Conservation (phyloP, 2,888 invertebrate genomes). For the Melieria omissa region DNA sequence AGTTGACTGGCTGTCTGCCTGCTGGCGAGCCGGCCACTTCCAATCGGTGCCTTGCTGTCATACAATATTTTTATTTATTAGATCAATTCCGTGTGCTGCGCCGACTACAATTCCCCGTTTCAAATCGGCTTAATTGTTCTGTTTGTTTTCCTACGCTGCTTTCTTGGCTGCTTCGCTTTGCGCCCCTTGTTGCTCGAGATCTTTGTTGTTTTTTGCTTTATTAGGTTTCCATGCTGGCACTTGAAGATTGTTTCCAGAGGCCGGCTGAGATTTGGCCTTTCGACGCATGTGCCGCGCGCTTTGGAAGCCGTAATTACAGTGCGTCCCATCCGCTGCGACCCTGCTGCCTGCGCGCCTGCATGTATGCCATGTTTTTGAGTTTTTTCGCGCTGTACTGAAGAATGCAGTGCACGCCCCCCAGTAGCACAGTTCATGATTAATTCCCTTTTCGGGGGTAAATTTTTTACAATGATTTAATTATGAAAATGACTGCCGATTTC, state of each 20-base stretch:
- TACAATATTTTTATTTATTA: conserved; percentile 34
- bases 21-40: neutral
- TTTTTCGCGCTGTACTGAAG: neutral
- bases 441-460: neutral
- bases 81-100: conserved; percentile 29
- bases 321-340: neutral
- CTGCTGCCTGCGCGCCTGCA: neutral
- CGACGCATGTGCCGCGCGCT: no score
- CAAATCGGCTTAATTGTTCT: neutral
- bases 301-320: no score
- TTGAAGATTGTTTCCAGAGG: no score
- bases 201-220: no score
- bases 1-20: no score
- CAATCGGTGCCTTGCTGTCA: conserved; percentile 20
- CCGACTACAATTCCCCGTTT: neutral
- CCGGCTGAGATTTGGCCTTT: no score
- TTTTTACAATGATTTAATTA: conserved; percentile 32
- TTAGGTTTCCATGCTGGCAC: no score
- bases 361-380: neutral
- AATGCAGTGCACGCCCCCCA: neutral
- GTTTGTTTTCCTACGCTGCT: neutral
- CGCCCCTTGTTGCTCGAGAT: neutral
- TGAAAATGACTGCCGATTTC: conserved; percentile 21
- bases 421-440: neutral
- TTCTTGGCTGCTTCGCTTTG: neutral